Evolutionary conservation across 2,797 vertebrate genomes (phyloP).

Genomic region (Peromyscus eremicus): DNA sequence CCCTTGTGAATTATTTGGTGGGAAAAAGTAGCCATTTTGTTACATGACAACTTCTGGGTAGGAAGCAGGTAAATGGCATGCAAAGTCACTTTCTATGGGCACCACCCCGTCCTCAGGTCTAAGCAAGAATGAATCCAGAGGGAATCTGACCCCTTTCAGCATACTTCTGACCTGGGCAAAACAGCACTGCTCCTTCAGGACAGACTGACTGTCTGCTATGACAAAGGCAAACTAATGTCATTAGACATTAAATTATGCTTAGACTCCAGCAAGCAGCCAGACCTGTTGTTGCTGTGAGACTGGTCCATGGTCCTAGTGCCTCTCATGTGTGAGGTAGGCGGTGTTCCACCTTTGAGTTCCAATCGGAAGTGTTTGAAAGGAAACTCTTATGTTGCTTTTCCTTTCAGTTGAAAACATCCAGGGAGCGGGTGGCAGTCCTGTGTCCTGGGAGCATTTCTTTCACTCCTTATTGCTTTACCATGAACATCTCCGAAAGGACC

Average conservation of each 20-base stretch:
- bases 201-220: background rate
- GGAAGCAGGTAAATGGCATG: background rate
- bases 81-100: background rate
- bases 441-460: slow-evolving; percentile 99
- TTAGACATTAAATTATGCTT: background rate
- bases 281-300: background rate
- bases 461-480: slow-evolving; percentile 98
- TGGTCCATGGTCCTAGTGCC: background rate
- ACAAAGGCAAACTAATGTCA: background rate
- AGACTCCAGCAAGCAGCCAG: slow-evolving; percentile 8
- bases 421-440: slow-evolving; percentile 94
- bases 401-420: slow-evolving; percentile 95
- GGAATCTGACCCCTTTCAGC: background rate
- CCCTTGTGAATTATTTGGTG: slow-evolving; percentile 17
- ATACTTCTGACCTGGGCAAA: background rate
- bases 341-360: background rate
- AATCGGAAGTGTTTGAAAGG: background rate
- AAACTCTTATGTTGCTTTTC: slow-evolving; percentile 55
- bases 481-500: slow-evolving; percentile 95
- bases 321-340: background rate
- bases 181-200: background rate
- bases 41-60: background rate
- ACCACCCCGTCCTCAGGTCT: background rate
- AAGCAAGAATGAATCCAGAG: background rate
- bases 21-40: slow-evolving; percentile 5